phyloP scores from a whole-genome alignment of 2,888 invertebrate genomes.

The Leptopilina myrica region DNA sequence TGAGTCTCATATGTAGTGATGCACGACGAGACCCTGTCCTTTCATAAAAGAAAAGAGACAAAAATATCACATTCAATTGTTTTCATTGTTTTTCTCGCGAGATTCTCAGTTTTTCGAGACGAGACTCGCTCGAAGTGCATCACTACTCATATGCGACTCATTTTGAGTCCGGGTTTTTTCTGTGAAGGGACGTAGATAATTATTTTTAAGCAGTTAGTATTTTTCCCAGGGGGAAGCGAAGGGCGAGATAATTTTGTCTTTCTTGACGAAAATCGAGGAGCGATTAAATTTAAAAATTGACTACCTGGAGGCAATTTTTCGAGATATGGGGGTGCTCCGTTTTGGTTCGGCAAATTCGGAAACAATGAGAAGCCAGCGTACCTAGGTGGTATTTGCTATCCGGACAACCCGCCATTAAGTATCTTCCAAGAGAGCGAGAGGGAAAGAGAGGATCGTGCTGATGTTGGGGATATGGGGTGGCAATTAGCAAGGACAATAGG shows the following conservation, averaged over 20 bases:
- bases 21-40: no score
- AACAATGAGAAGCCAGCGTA: constrained; percentile 57
- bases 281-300: neutral
- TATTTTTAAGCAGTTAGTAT: neutral
- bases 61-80: no score
- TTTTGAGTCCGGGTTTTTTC: no score
- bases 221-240: neutral
- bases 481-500: constrained; percentile 77
- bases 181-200: neutral
- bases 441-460: constrained; percentile 50
- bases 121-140: no score
- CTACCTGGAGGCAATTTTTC: constrained; percentile 28
- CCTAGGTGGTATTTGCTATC: constrained; percentile 65
- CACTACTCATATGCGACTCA: no score
- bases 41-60: no score
- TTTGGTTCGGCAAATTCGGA: constrained; percentile 58
- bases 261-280: constrained; percentile 7
- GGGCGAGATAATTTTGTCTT: neutral
- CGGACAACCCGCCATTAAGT: constrained; percentile 63
- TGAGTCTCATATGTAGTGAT: no score
- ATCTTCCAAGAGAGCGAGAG: constrained; percentile 29
- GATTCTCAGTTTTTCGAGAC: no score
- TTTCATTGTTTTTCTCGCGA: no score
- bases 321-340: constrained; percentile 9
- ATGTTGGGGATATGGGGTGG: constrained; percentile 68